Conservation (phyloP, 2,113 vertebrate species). For the Micronisus gabar region DNA sequence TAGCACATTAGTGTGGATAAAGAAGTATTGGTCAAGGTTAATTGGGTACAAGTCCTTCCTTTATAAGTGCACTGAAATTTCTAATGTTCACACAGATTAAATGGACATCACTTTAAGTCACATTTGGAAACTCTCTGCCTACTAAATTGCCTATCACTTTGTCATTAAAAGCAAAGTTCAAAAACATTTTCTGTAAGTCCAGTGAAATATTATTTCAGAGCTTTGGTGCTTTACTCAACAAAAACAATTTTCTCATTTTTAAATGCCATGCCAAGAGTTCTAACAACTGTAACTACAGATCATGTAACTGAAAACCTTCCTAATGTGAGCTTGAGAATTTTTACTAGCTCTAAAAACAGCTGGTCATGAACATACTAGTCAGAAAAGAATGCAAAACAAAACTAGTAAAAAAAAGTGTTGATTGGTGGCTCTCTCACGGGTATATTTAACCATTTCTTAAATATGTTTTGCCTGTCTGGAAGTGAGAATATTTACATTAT, state of each 20-base stretch:
- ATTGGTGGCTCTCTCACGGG: constrained; percentile 54
- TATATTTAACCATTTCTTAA: constrained; percentile 56
- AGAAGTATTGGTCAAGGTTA: not conserved
- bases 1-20: not conserved
- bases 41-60: not conserved
- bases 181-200: constrained; percentile 31
- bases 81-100: not conserved
- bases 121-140: not conserved
- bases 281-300: constrained; percentile 59
- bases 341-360: constrained; percentile 65
- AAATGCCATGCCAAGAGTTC: constrained; percentile 49
- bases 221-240: constrained; percentile 39
- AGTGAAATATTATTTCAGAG: constrained; percentile 53
- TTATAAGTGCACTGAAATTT: not conserved
- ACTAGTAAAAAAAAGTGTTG: constrained; percentile 52
- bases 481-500: constrained; percentile 40
- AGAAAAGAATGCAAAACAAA: constrained; percentile 64
- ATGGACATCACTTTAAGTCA: not conserved
- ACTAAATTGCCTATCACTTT: constrained; percentile 14
- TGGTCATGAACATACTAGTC: constrained; percentile 41
- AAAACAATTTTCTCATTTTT: constrained; percentile 60
- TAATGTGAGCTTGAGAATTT: constrained; percentile 63
- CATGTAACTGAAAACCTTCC: constrained; percentile 60
- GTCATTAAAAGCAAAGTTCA: constrained; percentile 35
- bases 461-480: not conserved